Evolutionary conservation across 2,113 vertebrate genomes (phyloP), one percentile per base, ranked within the genome.

Genomic region (Perca schrenkii): DNA sequence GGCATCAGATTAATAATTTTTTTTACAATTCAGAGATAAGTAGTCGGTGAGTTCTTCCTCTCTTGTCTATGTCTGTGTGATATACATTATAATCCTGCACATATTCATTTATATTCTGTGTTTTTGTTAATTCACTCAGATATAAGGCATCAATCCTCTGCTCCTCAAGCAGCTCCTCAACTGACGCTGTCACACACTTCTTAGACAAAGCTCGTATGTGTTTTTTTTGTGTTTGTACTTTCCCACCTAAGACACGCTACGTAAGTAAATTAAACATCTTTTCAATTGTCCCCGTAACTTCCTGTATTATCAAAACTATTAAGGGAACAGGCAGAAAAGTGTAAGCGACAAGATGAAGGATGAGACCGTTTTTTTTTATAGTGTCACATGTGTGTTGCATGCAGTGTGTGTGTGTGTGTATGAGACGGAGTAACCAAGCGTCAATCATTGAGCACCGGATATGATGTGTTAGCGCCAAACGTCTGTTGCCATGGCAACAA

Each of bases 401-500:
- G 58, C 70, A 47, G 78, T 36, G 81, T 78, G 79, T 83, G 76
- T 85, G 60, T 49, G 49, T 25, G 46, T 64, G 60, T 63, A 47
- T 65, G 50, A 80, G 70, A 46, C 61, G 25, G 83, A 80, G 82
- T 86, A 85, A 83, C 89, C 76, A 52, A 86, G 83, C 82, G 88
- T 94, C 92, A 93, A 86, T 94, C 93, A 88, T 31, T 67, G 74
- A 83, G 63, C 43, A 87, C 89, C 90, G 85, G 93, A 93, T 90
- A 86, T 93, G 88, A 93, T 91, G 87, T 87, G 83, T 91, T 85
- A 92, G 87, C 50, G n/a, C 85, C 85, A 88, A 93, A 89, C n/a
- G 90, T 89, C 91, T 94, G 93, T 94, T 94, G 91, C 93, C 88
- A 94, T 94, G 93, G 93, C 86, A 94, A 94, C 93, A 92, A 88